Evolutionary conservation across 2,113 vertebrate genomes (phyloP), one percentile per base, ranked within the genome.

Genomic region (Cervus canadensis): DNA sequence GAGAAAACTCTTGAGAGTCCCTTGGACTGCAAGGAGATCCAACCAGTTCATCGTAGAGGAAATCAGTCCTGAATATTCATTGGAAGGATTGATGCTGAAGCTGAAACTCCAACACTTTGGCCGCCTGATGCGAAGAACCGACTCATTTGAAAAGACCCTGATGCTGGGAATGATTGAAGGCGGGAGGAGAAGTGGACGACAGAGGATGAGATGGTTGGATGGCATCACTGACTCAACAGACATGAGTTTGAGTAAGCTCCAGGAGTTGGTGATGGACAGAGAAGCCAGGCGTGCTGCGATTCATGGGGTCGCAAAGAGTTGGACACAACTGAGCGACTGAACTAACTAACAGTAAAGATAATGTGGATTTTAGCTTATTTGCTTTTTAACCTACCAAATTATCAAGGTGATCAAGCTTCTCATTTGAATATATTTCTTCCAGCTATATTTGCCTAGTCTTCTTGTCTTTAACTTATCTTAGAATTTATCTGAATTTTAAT

Each of bases 101-200:
- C 21, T 74, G 67, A 74, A 74, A 74, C 67, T 74, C 67, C 21
- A 74, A 40, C 11, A 25, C 67, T 74, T 40, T 40, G 67, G 67
- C 67, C 21, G 3, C 36, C 36, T 74, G 19, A 74, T 74, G 36
- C 0, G 0, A 74, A 74, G 10, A 74, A 40, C 36, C 40, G 36
- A 23, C 19, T 74, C 67, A 25, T 74, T 40, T 40, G 67, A 40
- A 74, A 74, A 74, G 67, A 40, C 10, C 19, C 36, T 40, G 67
- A 40, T 0, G 2, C 67, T 74, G 67, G 36, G 67, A 74, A 23
- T 23, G 21, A 74, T 40, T 23, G 67, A 71, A 71, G 10, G 67
- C 10, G 1, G 10, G n/a, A 40, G 19, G 19, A 71, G 67, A 71
- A 71, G 10, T 23, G n/a, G n/a, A 23, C 0, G 0, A 71, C 19